Conservation (phyloP, 1,140 invertebrate genomes). For the Argopecten irradians region DNA sequence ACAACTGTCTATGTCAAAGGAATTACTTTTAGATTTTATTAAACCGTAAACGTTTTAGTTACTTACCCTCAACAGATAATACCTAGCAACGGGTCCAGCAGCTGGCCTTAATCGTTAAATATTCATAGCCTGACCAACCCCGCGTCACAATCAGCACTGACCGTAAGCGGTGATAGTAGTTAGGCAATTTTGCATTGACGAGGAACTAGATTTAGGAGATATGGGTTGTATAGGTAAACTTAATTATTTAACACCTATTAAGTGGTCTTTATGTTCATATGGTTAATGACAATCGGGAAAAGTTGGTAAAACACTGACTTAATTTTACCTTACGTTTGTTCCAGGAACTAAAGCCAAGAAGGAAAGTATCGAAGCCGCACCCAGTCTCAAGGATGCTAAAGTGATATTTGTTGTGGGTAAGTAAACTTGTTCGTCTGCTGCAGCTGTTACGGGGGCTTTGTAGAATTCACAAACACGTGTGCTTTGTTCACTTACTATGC, state of each 20-base stretch:
- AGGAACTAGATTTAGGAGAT: neutral
- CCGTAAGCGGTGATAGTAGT: conserved; percentile 7
- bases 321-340: neutral
- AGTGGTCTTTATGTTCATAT: neutral
- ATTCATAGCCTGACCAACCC: neutral
- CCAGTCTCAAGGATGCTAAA: conserved; percentile 58
- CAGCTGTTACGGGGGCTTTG: neutral
- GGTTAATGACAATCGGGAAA: neutral
- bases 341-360: conserved; percentile 33
- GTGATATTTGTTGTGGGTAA: conserved; percentile 67
- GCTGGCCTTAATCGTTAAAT: neutral
- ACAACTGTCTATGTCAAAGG: neutral
- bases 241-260: neutral
- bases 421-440: conserved; percentile 28
- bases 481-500: neutral
- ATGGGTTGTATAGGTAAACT: conserved; percentile 3
- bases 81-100: neutral
- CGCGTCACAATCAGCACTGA: conserved; percentile 20
- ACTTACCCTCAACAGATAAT: neutral
- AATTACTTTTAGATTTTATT: neutral
- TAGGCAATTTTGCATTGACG: conserved; percentile 21
- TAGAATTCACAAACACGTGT: neutral
- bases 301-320: neutral
- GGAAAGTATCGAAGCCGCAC: conserved; percentile 33
- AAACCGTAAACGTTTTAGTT: neutral